Evolutionary conservation across 1,140 invertebrate species (phyloP), one percentile per base, ranked within the genome.

Genomic region (Mya arenaria): DNA sequence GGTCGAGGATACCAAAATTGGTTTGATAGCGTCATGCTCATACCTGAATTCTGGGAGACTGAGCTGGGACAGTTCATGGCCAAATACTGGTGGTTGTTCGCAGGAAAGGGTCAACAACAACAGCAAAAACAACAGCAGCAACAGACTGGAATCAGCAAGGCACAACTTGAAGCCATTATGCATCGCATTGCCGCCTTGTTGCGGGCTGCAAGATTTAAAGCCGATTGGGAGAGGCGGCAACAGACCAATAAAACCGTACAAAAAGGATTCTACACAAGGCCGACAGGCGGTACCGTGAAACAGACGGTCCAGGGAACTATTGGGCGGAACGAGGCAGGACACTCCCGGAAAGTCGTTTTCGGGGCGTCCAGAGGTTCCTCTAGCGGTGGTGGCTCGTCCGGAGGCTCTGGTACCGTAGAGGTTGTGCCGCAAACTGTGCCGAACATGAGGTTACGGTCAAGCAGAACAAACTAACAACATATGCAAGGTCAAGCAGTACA

Each of bases 271-370:
- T 15, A 44, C 19, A 58, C 37, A 8, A 36, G 73, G 13, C 41
- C 39, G 8, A 75, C 25, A 28, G 36, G 37, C 19, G 73, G 73
- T 2, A 34, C 62, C 39, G 44, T 63, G 39, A 34, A 63, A 23
- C 73, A 75, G 41, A 48, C 73, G 23, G 73, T 63, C 0, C 58
- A 75, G 44, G 73, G 73, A 60, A 75, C n/a, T 10, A 75, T 75
- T 56, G 73, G 73, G 5, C 36, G 48, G n/a, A 75, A 75, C 44
- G 25, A 75, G 30, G 62, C 62, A 23, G 73, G 73, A 34, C 25
- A 30, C 41, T 34, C 56, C 13, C 34, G 25, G 3, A 63, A 36
- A 48, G 39, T 28, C 10, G 56, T 75, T 25, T 60, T 75, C 4
- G 73, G 73, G 2, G 39, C 41, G 19, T 44, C 41, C 41, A 19